Conservation (phyloP, 2,113 vertebrate genomes). For the Trogon surrucura region DNA sequence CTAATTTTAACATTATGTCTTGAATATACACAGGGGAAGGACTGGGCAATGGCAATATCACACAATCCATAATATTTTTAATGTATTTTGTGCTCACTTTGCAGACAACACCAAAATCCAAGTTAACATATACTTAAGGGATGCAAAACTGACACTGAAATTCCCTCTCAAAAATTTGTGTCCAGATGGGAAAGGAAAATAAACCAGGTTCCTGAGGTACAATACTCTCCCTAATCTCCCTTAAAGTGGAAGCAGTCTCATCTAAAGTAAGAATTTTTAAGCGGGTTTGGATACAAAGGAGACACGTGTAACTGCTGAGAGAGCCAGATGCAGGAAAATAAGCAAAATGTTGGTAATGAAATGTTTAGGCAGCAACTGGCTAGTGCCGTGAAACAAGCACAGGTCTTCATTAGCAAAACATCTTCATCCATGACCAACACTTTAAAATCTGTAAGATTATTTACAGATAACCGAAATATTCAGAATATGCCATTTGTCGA, state of each 20-base stretch:
- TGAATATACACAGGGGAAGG: not conserved
- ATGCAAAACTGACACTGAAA: not conserved
- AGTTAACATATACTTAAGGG: not conserved
- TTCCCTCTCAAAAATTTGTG: not conserved
- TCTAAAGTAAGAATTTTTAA: not conserved
- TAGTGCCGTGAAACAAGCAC: not conserved
- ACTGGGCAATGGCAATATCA: not conserved
- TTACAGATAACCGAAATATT: not conserved
- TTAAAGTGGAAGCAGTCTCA: not conserved
- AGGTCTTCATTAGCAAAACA: not conserved
- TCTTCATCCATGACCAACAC: not conserved
- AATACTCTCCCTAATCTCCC: not conserved
- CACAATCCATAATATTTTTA: not conserved
- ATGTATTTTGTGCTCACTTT: not conserved
- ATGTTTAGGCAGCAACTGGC: not conserved
- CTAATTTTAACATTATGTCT: not conserved
- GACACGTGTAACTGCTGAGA: not conserved
- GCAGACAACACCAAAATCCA: not conserved
- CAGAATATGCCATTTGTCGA: not conserved
- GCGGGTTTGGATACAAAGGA: not conserved
- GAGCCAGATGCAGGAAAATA: not conserved
- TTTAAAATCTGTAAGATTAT: not conserved
- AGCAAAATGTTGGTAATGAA: not conserved
- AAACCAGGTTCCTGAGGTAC: not conserved
- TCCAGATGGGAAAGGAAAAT: conserved; percentile 1